Conservation (phyloP, 2,113 vertebrate genomes). For the Acrocephalus arundinaceus region DNA sequence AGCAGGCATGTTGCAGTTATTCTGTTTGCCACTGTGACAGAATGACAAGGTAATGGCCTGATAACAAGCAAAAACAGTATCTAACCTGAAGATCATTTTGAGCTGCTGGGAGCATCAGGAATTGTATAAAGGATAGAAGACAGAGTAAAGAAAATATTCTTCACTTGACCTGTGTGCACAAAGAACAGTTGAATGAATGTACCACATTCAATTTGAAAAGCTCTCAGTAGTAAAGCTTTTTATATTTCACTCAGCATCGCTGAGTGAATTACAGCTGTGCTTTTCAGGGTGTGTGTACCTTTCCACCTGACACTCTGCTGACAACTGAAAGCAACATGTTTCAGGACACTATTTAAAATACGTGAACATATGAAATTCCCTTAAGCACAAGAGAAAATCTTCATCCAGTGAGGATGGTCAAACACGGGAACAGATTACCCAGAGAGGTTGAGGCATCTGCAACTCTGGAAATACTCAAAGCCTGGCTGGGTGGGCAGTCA, state of each 20-base stretch:
- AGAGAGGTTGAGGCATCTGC: background rate
- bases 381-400: background rate
- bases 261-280: background rate
- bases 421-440: background rate
- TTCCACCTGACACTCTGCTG: background rate
- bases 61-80: background rate
- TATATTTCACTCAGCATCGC: background rate
- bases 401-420: background rate
- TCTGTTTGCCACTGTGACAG: background rate
- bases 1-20: background rate
- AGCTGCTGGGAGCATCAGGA: background rate
- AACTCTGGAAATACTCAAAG: fast-evolving
- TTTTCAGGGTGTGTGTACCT: background rate
- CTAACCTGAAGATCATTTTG: background rate
- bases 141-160: background rate
- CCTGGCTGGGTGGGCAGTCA: fast-evolving
- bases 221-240: background rate
- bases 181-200: background rate
- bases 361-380: background rate
- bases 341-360: background rate
- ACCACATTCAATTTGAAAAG: background rate
- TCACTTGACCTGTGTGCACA: background rate
- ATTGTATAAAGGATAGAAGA: background rate
- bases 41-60: background rate
- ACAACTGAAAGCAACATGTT: background rate